Base-by-base conservation (phyloP, 2,888 invertebrate genomes). In the Hermaeophaga mercurialis region DNA sequence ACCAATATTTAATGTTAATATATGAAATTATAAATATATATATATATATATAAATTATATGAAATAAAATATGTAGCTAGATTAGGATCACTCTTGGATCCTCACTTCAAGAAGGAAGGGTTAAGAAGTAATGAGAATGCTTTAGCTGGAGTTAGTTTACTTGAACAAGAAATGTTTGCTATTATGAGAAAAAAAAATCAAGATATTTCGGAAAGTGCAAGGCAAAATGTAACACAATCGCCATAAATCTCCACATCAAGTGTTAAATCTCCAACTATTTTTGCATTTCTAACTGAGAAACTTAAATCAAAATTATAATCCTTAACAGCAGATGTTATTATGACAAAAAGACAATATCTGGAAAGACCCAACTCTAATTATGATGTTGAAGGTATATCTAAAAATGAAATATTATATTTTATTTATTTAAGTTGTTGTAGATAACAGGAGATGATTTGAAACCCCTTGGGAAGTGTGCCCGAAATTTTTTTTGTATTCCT, bases 401-500 rank as follows among this genome's bases (percentile, higher is more conserved):
- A 8, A 28, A 28, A 7, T 7, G 4, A 7, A 7, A 8, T 9
- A 28, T 28, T 7, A 28, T 28, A 8, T 6, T 28, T 28, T 4
- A 28, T 7, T 7, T 6, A 9, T 28, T 7, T 18, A 7, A 31
- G 7, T 38, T 15, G 43, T 43, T 56, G 11, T 11, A 41, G 47
- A 22, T 54, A 8, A 39, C 39, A 8, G 22, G 22, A 5, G 47
- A 45, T 22, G 36, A 54, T 5, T 39, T 54, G 24, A 38, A 28
- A 9, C 49, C 50, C 4, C 11, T 55, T 18, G 39, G 47, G 1
- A 22, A 50, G 15, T 26, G 26, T 44, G 28, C 28, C 12, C 17
- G 3, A 26, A 59, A 56, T 36, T 59, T 11, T 44, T 49, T 55
- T 14, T 55, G 50, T 36, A 26, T 56, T 26, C 59, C 59, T 5